These are phyloP conservation scores for Coregonus sp. DNA, from an alignment of 2,797 vertebrate species.

Conservation along the genomic window DNA sequence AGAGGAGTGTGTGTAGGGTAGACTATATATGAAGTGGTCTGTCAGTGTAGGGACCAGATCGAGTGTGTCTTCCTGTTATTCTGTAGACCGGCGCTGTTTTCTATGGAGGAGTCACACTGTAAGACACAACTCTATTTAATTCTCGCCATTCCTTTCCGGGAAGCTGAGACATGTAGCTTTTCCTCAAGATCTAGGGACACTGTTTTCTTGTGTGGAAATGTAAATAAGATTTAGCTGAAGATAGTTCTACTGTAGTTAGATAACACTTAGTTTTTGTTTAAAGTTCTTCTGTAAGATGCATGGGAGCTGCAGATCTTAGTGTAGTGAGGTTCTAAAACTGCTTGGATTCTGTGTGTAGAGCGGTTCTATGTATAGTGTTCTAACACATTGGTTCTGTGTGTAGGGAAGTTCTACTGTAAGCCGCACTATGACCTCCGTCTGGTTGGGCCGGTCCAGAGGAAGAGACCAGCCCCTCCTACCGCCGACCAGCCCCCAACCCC, in stretches of 20 bases:
- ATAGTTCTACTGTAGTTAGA: neutral
- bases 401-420: slow-evolving; percentile 94
- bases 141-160: neutral
- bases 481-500: slow-evolving; percentile 26
- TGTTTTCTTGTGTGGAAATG: neutral
- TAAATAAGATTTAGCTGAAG: no score
- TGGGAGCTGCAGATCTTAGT: neutral
- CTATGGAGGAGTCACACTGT: slow-evolving; percentile 23
- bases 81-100: neutral
- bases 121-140: slow-evolving; percentile 6
- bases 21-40: neutral
- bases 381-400: slow-evolving; percentile 3
- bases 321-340: neutral
- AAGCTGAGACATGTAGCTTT: neutral
- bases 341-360: neutral
- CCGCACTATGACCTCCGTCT: slow-evolving; percentile 83
- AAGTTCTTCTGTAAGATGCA: neutral
- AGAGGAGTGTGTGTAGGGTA: neutral
- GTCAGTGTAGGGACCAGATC: neutral
- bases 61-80: neutral
- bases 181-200: neutral
- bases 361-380: neutral
- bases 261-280: neutral
- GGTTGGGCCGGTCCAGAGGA: slow-evolving; percentile 77
- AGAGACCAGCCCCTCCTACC: slow-evolving; percentile 71